A percentile compares a stretch with the other conserved stretches of the same genome.
These are phyloP conservation scores for Tachycineta bicolor DNA, from an alignment of 2,113 vertebrate species.

Conservation along the genomic window DNA sequence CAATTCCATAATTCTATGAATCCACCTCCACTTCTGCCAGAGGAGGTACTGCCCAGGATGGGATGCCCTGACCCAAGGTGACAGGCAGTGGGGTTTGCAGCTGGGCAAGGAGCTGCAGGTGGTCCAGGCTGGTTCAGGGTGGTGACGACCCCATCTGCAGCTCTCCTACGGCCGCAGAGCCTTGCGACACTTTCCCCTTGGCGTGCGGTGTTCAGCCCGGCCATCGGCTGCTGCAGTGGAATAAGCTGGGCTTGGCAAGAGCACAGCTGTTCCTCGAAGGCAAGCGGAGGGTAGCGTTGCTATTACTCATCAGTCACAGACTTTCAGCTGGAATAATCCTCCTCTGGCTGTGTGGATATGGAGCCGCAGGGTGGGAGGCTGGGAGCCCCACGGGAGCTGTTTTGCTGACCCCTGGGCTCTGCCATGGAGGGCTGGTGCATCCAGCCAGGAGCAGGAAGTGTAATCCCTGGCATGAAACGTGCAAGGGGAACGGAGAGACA, in stretches of 20 bases:
- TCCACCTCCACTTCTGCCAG: background rate
- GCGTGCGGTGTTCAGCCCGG: accelerated
- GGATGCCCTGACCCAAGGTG: background rate
- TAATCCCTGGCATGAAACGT: accelerated
- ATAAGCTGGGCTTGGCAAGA: slow-evolving; percentile 32
- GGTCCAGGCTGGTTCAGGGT: background rate
- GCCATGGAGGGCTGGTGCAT: accelerated
- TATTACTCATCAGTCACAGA: slow-evolving; percentile 50
- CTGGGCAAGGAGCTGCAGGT: background rate
- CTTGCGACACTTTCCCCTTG: accelerated
- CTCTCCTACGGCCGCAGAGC: accelerated
- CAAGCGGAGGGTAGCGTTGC: background rate
- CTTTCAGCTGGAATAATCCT: slow-evolving; percentile 52
- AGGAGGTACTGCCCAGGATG: background rate
- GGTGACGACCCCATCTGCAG: background rate
- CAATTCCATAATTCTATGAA: background rate
- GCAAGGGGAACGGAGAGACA: background rate
- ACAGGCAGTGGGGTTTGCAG: background rate
- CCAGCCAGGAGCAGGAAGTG: background rate
- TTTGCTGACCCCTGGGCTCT: background rate
- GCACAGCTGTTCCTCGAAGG: slow-evolving; percentile 47
- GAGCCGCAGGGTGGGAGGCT: background rate
- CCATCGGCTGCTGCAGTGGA: background rate
- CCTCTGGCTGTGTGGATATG: accelerated
- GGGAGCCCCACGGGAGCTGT: background rate